Evolutionary conservation across 2,888 invertebrate genomes (phyloP), one percentile per base, ranked within the genome.

Genomic region (Chrysolina americana): DNA sequence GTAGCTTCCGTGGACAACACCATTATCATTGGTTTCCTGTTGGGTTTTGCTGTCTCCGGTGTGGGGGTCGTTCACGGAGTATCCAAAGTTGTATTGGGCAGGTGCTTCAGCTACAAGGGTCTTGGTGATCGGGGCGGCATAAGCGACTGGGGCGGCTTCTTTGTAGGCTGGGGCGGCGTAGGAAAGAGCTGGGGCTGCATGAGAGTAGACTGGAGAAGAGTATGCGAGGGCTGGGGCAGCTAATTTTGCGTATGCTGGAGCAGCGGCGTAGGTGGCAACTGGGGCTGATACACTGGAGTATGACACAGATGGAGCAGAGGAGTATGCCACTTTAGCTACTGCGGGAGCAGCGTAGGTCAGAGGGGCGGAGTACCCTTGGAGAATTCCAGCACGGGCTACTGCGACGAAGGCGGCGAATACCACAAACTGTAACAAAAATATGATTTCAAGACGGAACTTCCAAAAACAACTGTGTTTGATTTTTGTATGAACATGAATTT

Each of bases 21-120:
- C 89, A 4, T 90, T 90, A 53, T 88, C 87, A 75, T 92, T 91
- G 78, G 91, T 90, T 88, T 92, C 92, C 79, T 91, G 91, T 86
- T 92, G 92, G n/a, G 86, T 87, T 86, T 90, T 90, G 85, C 89
- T 88, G 87, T 90, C 90, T 89, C 80, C 90, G 66, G 90, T 90
- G 74, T 81, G 81, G 70, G 81, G 82, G 74, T 82, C 81, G 75
- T 72, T 80, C 15, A 82, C 82, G 63, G 80, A 8, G 28, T 66
- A 66, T 11, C 65, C 65, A 48, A 66, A 66, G 28, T 82, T 81
- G 77, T 82, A 82, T 70, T 82, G 78, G 62, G 80, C 82, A 65
- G 82, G 82, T 77, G 77, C 53, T 68, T 81, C 79, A 23, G 84
- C 81, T 9, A 78, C 66, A 50, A 83, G 76, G 62, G 81, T 72